Conservation (phyloP, 2,797 vertebrate genomes). For the Pseudomugil tenellus region DNA sequence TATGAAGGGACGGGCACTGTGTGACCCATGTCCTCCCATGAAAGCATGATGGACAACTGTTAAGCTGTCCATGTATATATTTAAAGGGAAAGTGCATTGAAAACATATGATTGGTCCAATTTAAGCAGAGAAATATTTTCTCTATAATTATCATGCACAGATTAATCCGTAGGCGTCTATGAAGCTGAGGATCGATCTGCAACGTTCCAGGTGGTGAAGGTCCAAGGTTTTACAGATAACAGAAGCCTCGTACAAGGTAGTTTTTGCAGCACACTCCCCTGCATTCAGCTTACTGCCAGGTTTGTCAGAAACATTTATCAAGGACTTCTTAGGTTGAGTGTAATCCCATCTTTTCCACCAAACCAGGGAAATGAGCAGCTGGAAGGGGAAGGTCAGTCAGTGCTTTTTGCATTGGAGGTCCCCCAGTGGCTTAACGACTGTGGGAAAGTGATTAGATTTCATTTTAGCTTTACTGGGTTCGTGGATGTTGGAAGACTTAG, state of each 20-base stretch:
- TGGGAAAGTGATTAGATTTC: conserved; percentile 33
- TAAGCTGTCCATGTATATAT: background rate
- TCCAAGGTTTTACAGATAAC: background rate
- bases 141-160: background rate
- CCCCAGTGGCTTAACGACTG: conserved; percentile 42
- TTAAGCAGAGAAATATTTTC: background rate
- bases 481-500: too few species aligned
- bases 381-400: conserved; percentile 73
- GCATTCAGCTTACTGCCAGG: conserved; percentile 36
- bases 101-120: background rate
- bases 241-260: background rate
- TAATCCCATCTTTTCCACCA: conserved; percentile 61
- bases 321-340: conserved; percentile 48
- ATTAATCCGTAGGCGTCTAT: background rate
- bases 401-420: conserved; percentile 71
- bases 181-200: background rate
- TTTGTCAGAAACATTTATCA: conserved; percentile 53
- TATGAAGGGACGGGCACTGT: conserved; percentile 30
- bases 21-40: conserved; percentile 50
- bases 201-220: background rate
- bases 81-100: background rate
- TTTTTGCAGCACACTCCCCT: conserved; percentile 1
- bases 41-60: conserved; percentile 51
- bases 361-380: conserved; percentile 77
- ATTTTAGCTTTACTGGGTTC: conserved; percentile 2